Conservation (phyloP, 2,797 vertebrate species). For the Meriones psammophilus region DNA sequence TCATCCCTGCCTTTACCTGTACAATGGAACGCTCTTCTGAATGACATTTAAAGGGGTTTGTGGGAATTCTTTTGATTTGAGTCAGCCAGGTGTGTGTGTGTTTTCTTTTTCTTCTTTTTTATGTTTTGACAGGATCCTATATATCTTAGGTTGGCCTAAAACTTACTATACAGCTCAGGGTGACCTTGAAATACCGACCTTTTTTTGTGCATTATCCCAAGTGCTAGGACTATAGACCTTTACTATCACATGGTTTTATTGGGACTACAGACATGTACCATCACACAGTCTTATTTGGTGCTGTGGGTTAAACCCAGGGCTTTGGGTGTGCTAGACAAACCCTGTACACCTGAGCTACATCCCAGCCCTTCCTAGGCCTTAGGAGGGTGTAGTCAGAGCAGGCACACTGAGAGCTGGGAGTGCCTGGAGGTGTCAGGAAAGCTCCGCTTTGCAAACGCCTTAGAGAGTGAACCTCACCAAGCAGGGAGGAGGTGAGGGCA, state of each 20-base stretch:
- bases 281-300: background rate
- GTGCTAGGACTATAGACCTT: background rate
- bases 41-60: slow-evolving; percentile 25
- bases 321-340: background rate
- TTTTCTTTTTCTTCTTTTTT: background rate
- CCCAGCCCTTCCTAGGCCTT: background rate
- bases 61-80: background rate
- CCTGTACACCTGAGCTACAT: background rate
- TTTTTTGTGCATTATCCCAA: background rate
- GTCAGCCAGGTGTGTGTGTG: background rate
- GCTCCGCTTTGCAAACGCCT: background rate
- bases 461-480: background rate
- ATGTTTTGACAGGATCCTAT: slow-evolving; percentile 1
- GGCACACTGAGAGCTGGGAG: rapidly evolving
- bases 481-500: background rate
- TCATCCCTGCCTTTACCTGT: slow-evolving; percentile 16
- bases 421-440: background rate
- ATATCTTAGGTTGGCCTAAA: background rate
- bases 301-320: background rate
- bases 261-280: background rate
- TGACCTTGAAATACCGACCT: background rate
- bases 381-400: background rate
- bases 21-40: slow-evolving; percentile 6
- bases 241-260: background rate
- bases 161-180: background rate